A percentile compares a stretch with the other conserved stretches of the same genome.
These are phyloP conservation scores for Sesamia inferens DNA, from an alignment of 2,888 invertebrate genomes.

Conservation along the genomic window DNA sequence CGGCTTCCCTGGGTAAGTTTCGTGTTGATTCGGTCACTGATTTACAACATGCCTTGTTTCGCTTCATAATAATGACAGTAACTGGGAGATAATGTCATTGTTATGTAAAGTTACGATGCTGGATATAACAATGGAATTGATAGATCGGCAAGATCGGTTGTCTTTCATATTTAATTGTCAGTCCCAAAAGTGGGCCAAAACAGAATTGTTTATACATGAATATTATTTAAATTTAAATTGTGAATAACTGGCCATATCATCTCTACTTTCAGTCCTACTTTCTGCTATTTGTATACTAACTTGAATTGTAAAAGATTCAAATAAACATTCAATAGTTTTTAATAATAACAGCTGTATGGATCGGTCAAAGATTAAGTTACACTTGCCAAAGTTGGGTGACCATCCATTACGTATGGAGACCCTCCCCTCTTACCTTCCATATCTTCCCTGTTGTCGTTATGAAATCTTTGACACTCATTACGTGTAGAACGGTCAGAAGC, in stretches of 20 bases:
- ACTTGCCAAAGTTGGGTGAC: neutral
- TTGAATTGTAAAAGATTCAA: too few species aligned
- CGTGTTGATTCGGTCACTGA: slow-evolving; percentile 58
- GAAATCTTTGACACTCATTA: neutral
- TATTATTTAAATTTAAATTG: neutral
- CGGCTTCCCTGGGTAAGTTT: slow-evolving; percentile 56
- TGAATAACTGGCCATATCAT: neutral
- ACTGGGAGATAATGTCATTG: slow-evolving; percentile 47
- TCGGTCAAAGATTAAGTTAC: neutral
- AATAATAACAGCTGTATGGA: too few species aligned
- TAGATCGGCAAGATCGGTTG: slow-evolving; percentile 17
- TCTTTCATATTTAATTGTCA: slow-evolving; percentile 39
- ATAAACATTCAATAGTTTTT: too few species aligned
- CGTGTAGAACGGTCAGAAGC: neutral
- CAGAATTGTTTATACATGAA: neutral
- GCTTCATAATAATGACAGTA: slow-evolving; percentile 44
- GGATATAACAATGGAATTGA: slow-evolving; percentile 30
- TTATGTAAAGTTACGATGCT: slow-evolving; percentile 52
- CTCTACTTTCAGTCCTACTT: too few species aligned
- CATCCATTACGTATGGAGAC: neutral
- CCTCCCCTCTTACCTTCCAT: too few species aligned
- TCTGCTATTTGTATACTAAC: too few species aligned
- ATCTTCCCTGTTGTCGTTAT: too few species aligned
- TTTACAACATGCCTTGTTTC: slow-evolving; percentile 56
- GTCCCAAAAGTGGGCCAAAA: neutral